These are phyloP conservation scores for Metalampra italica DNA, from an alignment of 2,888 invertebrate genomes.

Conservation along the genomic window DNA sequence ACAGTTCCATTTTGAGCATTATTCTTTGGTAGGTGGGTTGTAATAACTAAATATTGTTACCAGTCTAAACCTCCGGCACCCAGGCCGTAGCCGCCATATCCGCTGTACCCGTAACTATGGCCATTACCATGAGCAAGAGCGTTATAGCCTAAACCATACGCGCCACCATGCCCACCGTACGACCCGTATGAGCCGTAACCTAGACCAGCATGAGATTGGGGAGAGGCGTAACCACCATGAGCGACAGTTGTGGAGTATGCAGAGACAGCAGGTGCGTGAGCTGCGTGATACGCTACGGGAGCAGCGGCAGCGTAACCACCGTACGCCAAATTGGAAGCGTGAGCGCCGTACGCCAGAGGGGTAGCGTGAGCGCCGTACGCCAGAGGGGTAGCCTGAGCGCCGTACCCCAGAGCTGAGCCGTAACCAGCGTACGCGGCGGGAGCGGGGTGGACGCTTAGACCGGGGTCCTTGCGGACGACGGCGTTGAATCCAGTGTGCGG, in stretches of 20 bases:
- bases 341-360: conserved; percentile 13
- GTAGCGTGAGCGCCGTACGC: conserved; percentile 19
- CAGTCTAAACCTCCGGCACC: conserved; percentile 9
- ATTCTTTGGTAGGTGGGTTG: conserved; percentile 4
- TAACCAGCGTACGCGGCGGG: conserved; percentile 24
- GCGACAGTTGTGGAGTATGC: conserved; percentile 25
- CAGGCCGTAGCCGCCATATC: background rate
- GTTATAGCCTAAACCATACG: conserved; percentile 15
- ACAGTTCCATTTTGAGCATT: background rate
- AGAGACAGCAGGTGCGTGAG: conserved; percentile 20
- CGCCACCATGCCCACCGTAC: conserved; percentile 5
- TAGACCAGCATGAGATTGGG: conserved; percentile 6
- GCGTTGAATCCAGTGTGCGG: conserved; percentile 71
- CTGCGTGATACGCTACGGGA: conserved; percentile 8
- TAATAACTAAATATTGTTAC: conserved; percentile 7
- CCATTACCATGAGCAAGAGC: conserved; percentile 5
- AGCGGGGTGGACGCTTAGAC: conserved; percentile 23
- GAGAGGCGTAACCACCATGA: conserved; percentile 12
- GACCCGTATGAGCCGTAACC: conserved; percentile 24
- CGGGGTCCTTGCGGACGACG: conserved; percentile 59
- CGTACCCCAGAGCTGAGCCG: conserved; percentile 15
- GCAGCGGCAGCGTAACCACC: conserved; percentile 20
- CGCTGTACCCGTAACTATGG: conserved; percentile 8
- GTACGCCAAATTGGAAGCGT: conserved; percentile 18
- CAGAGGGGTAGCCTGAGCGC: conserved; percentile 15